phyloP scores from a whole-genome alignment of 1,140 invertebrate species.

The Drusus annulatus region DNA sequence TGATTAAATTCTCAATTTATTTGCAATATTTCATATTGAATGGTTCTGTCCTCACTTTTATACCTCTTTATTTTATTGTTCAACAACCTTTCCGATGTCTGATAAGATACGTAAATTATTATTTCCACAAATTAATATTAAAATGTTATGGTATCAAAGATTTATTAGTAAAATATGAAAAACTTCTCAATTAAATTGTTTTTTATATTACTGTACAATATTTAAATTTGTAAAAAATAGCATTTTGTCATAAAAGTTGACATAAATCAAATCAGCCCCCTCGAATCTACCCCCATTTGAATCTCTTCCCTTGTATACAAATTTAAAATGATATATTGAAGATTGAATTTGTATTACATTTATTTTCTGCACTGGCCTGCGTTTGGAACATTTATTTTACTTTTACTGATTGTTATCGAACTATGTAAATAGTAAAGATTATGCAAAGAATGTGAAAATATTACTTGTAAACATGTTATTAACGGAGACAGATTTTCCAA shows the following conservation, averaged over 20 bases:
- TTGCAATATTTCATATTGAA: too few species aligned
- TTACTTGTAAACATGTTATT: neutral
- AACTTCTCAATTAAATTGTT: neutral
- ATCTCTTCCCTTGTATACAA: too few species aligned
- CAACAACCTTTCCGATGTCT: too few species aligned
- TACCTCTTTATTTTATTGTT: too few species aligned
- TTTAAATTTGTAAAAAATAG: neutral
- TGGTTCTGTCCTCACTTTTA: too few species aligned
- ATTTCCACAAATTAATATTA: slow-evolving; percentile 19
- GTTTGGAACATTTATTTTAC: neutral
- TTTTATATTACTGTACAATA: slow-evolving; percentile 13
- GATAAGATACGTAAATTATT: slow-evolving; percentile 14
- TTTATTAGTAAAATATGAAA: slow-evolving; percentile 26
- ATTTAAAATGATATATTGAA: too few species aligned
- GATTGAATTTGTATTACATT: neutral
- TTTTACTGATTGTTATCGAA: neutral
- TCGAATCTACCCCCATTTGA: too few species aligned
- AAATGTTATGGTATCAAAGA: slow-evolving; percentile 37
- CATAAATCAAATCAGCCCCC: too few species aligned
- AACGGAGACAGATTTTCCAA: neutral
- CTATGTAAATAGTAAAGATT: slow-evolving; percentile 4
- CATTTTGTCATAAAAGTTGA: too few species aligned
- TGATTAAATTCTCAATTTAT: too few species aligned
- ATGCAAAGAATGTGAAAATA: slow-evolving; percentile 10
- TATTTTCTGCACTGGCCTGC: neutral